phyloP scores from a whole-genome alignment of 1,140 invertebrate genomes.

The Drosophila bocqueti region DNA sequence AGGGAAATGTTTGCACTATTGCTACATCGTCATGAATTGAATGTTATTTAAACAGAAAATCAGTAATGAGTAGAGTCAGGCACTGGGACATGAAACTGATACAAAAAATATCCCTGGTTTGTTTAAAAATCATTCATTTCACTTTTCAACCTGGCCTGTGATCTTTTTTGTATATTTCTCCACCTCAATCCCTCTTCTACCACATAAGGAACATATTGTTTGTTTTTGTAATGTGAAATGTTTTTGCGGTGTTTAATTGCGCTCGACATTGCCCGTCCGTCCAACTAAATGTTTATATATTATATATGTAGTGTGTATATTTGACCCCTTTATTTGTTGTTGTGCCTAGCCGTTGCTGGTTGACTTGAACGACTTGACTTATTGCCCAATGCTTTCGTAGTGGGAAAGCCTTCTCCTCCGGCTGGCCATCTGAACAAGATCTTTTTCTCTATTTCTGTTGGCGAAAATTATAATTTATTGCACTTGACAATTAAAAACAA shows the following conservation, averaged over 20 bases:
- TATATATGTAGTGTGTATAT: slow-evolving; percentile 4
- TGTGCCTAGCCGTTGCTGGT: slow-evolving; percentile 21
- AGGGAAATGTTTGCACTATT: slow-evolving; percentile 3
- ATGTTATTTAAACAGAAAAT: slow-evolving; percentile 7
- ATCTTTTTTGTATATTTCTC: slow-evolving; percentile 24
- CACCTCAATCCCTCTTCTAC: not conserved
- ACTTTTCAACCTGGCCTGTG: slow-evolving; percentile 22
- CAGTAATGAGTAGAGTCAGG: not conserved
- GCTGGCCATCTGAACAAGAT: slow-evolving; percentile 46
- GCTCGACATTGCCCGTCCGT: slow-evolving; percentile 50
- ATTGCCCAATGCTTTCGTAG: slow-evolving; percentile 39
- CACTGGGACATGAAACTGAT: not conserved
- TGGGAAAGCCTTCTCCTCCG: slow-evolving; percentile 8
- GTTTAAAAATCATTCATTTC: slow-evolving; percentile 17
- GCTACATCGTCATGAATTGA: slow-evolving; percentile 7
- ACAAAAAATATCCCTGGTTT: not conserved
- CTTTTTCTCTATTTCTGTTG: slow-evolving; percentile 9
- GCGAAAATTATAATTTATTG: slow-evolving; percentile 61
- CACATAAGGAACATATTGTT: slow-evolving; percentile 34
- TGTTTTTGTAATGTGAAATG: slow-evolving; percentile 75
- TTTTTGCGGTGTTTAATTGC: slow-evolving; percentile 66
- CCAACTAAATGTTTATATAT: slow-evolving; percentile 56
- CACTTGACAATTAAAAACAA: slow-evolving; percentile 52
- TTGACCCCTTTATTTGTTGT: not conserved
- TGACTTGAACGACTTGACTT: slow-evolving; percentile 40